phyloP scores from a whole-genome alignment of 2,888 invertebrate genomes.

The Conchocele bisecta region DNA sequence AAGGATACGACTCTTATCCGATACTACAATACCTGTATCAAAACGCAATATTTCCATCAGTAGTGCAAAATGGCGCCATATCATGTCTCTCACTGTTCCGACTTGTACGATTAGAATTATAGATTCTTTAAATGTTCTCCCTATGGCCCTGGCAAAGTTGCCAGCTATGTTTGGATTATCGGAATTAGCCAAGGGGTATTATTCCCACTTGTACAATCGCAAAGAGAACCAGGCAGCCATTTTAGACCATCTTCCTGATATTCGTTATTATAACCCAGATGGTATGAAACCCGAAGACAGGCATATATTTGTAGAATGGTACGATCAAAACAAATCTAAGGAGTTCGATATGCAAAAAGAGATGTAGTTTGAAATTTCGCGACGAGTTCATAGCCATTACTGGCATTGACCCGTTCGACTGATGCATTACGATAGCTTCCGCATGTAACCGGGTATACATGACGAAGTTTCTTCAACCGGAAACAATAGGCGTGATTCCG shows the following conservation, averaged over 20 bases:
- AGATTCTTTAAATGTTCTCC: constrained; percentile 48
- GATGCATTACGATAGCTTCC: constrained; percentile 30
- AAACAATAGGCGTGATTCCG: constrained; percentile 36
- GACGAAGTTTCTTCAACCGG: constrained; percentile 20
- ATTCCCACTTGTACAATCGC: constrained; percentile 37
- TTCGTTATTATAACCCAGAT: constrained; percentile 40
- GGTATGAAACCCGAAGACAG: constrained; percentile 40
- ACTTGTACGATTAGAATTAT: constrained; percentile 28
- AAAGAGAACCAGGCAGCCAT: constrained; percentile 20
- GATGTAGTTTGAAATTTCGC: constrained; percentile 31
- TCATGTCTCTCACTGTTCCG: constrained; percentile 37
- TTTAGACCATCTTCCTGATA: constrained; percentile 28
- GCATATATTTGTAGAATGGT: constrained; percentile 35
- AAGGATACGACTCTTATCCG: constrained; percentile 41
- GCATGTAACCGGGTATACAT: constrained; percentile 25
- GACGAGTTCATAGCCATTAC: constrained; percentile 21
- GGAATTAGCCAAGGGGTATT: constrained; percentile 41
- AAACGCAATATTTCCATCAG: constrained; percentile 33
- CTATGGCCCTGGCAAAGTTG: constrained; percentile 42
- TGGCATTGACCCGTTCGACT: constrained; percentile 24
- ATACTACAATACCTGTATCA: constrained; percentile 33
- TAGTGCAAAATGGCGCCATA: constrained; percentile 39
- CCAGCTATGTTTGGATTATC: constrained; percentile 29
- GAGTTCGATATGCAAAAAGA: constrained; percentile 32
- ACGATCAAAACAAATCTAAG: constrained; percentile 16